phyloP scores from a whole-genome alignment of 2,797 vertebrate species.

The Gambelia wislizenii region DNA sequence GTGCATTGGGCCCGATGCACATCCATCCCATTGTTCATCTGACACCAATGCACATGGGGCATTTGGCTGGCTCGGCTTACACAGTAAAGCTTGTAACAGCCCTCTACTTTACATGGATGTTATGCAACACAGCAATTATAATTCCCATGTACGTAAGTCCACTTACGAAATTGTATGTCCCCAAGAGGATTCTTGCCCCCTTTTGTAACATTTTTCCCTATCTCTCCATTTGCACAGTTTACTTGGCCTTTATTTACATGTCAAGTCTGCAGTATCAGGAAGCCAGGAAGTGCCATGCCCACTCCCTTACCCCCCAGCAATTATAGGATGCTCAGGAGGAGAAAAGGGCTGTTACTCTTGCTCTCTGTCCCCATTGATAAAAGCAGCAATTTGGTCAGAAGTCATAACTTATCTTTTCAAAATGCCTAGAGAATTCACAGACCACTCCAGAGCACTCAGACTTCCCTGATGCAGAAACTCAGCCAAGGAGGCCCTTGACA shows the following conservation, averaged over 20 bases:
- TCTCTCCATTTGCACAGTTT: not conserved
- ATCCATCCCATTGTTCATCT: too few species aligned
- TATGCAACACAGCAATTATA: too few species aligned
- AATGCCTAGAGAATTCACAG: not conserved
- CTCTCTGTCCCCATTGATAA: not conserved
- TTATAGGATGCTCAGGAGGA: not conserved
- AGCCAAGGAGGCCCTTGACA: not conserved
- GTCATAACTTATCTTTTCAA: not conserved
- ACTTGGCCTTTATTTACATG: slow-evolving; percentile 2
- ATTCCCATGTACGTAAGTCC: too few species aligned
- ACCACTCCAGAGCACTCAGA: not conserved
- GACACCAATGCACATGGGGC: too few species aligned
- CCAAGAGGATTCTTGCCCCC: too few species aligned
- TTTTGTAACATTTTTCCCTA: too few species aligned
- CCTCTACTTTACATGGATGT: too few species aligned
- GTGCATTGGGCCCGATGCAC: too few species aligned
- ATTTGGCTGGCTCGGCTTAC: too few species aligned
- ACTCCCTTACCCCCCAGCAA: too few species aligned
- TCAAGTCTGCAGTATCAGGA: not conserved
- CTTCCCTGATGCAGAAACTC: accelerated
- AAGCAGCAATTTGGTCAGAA: not conserved
- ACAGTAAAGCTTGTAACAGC: too few species aligned
- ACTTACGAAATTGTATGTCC: too few species aligned
- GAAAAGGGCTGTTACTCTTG: not conserved
- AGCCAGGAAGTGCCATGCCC: not conserved